Evolutionary conservation across 1,140 invertebrate genomes (phyloP), one percentile per base, ranked within the genome.

Genomic region (Hylaeus anthracinus): DNA sequence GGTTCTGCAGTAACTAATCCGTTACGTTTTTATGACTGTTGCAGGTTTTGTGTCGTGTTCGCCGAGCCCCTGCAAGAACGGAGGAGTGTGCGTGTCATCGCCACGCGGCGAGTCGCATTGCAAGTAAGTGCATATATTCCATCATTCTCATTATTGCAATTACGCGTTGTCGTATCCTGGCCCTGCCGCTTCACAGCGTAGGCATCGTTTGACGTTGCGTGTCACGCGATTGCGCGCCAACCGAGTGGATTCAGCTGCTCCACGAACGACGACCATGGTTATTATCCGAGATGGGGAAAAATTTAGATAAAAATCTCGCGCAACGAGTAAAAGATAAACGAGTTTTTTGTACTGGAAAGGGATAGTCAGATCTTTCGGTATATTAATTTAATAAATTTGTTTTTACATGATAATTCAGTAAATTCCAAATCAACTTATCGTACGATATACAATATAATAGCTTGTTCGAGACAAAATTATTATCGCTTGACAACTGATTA

Each of bases 41-140:
- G 64, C 95, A 98, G 97, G 97, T 93, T 96, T 97, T 88, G 94
- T 96, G 58, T 98, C 97, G 73, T 98, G 97, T 93, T 97, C 96
- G 67, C 97, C 97, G 51, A 97, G 96, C 90, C 97, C 97, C 4
- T 98, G 97, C 92, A 96, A 97, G 91, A 97, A 97, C 94, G 95
- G 95, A 70, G 97, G 97, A 58, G 94, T 94, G 8, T 98, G 97
- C 90, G 90, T 97, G 45, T 96, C 96, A 12, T 94, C 95, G 77
- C 94, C 94, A 51, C 94, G 95, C 79, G 96, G 95, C 80, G 96
- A 97, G 92, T 96, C 95, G 48, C 96, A 95, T 91, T 98, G 97
- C 97, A 97, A 97, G 97, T 98, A 95, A 97, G 97, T 97, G 89
- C 39, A 60, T 53, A 55, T 8, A 41, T 61, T 63, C 61, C 61